Evolutionary conservation across 2,797 vertebrate species (phyloP).

Genomic region (Acipenser transmontanus): DNA sequence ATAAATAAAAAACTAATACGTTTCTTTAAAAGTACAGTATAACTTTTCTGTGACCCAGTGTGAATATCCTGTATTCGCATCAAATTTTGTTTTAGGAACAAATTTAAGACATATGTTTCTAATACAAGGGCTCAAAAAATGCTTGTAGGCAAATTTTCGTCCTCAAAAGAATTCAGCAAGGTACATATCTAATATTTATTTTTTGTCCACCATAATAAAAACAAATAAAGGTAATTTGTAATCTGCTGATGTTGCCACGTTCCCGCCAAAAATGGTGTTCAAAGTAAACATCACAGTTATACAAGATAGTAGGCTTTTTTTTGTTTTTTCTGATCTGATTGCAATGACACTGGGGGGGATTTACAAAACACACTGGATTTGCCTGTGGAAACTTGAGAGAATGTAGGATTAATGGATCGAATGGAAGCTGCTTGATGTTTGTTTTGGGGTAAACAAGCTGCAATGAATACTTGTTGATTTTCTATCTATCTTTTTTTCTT

Average conservation of each 20-base stretch:
- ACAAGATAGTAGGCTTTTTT: conserved; percentile 23
- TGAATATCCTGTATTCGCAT: conserved; percentile 18
- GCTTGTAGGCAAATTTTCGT: conserved; percentile 17
- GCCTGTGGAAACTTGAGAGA: conserved; percentile 6
- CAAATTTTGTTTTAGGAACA: conserved; percentile 7
- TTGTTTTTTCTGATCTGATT: conserved; percentile 32
- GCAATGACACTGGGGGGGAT: conserved; percentile 24
- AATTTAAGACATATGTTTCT: conserved; percentile 18
- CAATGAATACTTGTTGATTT: background rate
- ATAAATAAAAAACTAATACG: too few relatives aligned
- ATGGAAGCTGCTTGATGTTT: conserved; percentile 12
- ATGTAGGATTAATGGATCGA: conserved; percentile 6
- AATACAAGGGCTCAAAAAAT: conserved; percentile 2
- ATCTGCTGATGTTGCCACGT: conserved; percentile 33
- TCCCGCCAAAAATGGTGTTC: conserved; percentile 24
- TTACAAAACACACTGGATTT: conserved; percentile 19
- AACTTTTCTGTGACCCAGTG: conserved; percentile 9
- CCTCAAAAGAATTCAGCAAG: conserved; percentile 19
- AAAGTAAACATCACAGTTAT: conserved; percentile 35
- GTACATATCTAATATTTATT: background rate
- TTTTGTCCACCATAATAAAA: background rate
- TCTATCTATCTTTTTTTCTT: conserved; percentile 7
- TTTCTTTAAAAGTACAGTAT: background rate
- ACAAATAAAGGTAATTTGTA: conserved; percentile 23
- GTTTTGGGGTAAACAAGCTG: conserved; percentile 1